A percentile compares a stretch with the other conserved stretches of the same genome.
Evolutionary conservation across 2,888 invertebrate species (phyloP).

Genomic region (Phymatocera aterrima): DNA sequence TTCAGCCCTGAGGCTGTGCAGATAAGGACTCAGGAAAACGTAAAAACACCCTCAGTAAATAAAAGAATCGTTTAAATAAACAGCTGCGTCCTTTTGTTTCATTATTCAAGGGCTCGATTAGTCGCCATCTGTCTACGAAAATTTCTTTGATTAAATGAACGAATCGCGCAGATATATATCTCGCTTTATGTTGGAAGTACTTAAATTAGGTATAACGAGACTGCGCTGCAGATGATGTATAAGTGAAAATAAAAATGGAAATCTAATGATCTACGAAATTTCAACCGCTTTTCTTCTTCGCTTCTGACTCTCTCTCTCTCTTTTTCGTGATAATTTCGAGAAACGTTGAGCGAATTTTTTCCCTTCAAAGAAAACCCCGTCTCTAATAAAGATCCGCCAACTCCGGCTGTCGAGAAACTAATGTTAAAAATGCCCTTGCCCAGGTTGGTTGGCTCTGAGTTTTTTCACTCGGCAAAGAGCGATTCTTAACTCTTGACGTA

Average conservation of each 20-base stretch:
- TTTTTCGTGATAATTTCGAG: neutral
- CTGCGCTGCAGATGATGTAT: too few species aligned
- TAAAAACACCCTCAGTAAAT: too few species aligned
- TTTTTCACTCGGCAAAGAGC: constrained; percentile 26
- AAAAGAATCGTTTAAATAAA: too few species aligned
- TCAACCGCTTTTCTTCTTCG: neutral
- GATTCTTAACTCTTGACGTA: constrained; percentile 40
- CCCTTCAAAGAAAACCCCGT: neutral
- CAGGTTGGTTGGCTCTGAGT: neutral
- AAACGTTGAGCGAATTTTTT: neutral
- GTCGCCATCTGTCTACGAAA: too few species aligned
- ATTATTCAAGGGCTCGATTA: too few species aligned
- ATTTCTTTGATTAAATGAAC: too few species aligned
- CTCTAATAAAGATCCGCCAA: constrained; percentile 9
- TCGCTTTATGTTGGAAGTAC: neutral
- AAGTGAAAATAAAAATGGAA: neutral
- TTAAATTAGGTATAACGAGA: neutral
- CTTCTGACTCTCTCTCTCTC: neutral
- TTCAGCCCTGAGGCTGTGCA: neutral
- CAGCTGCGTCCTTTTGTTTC: too few species aligned
- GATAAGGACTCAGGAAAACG: too few species aligned
- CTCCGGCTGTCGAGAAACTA: neutral
- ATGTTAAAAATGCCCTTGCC: neutral
- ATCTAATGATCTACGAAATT: neutral
- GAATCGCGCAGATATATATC: too few species aligned